phyloP scores from a whole-genome alignment of 2,797 vertebrate species.

The Sebastolobus altivelis region DNA sequence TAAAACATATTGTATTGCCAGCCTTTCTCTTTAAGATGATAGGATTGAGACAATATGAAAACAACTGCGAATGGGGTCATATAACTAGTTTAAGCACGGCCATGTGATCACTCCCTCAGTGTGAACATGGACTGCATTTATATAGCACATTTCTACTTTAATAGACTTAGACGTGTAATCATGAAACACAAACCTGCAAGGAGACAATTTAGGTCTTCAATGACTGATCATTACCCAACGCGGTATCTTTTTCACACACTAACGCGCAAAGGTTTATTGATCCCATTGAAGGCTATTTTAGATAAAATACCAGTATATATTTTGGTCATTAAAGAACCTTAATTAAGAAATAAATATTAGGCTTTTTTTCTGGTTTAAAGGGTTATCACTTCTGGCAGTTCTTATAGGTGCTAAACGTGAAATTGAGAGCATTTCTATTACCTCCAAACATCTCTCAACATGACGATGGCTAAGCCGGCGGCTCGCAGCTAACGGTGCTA shows the following conservation, averaged over 20 bases:
- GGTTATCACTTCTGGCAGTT: neutral
- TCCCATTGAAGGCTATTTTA: neutral
- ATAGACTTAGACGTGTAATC: neutral
- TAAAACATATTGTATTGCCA: too few relatives aligned
- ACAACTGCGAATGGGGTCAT: neutral
- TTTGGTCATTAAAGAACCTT: neutral
- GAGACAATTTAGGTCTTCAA: neutral
- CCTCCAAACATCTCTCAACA: too few relatives aligned
- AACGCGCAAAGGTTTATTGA: neutral
- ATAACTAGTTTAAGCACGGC: too few relatives aligned
- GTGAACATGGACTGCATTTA: neutral
- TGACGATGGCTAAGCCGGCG: too few relatives aligned
- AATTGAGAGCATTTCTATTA: too few relatives aligned
- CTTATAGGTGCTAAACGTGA: too few relatives aligned
- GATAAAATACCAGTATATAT: neutral
- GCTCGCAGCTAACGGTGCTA: neutral
- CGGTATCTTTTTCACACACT: neutral
- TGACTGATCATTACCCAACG: conserved; percentile 24
- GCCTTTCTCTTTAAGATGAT: neutral
- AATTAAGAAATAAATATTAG: conserved; percentile 31
- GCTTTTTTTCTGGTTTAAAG: neutral
- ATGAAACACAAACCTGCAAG: conserved; percentile 15
- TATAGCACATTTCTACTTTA: neutral
- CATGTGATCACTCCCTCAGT: neutral
- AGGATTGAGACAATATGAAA: neutral